Evolutionary conservation across 2,888 invertebrate genomes (phyloP).

Genomic region (Melanargia galathea): DNA sequence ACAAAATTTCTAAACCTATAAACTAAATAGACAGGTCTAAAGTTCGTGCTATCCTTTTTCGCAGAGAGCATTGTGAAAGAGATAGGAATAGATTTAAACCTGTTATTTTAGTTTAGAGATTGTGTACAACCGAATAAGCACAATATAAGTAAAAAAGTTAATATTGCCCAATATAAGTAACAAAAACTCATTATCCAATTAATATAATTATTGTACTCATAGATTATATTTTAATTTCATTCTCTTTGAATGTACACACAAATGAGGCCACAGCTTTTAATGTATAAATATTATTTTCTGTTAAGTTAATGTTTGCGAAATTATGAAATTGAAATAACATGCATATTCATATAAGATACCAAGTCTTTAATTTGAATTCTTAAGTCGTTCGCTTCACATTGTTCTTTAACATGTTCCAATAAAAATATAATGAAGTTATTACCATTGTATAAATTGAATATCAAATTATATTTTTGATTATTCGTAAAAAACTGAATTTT

Average conservation of each 20-base stretch:
- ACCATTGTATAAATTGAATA: not conserved
- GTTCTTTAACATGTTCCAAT: not conserved
- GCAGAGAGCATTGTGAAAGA: too few relatives aligned
- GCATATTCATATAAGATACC: constrained; percentile 5
- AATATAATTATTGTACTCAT: too few relatives aligned
- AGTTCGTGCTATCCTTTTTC: too few relatives aligned
- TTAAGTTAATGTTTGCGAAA: constrained; percentile 10
- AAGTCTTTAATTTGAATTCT: constrained; percentile 19
- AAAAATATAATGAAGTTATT: not conserved
- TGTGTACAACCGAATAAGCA: too few relatives aligned
- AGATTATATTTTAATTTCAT: not conserved
- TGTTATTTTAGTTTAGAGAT: too few relatives aligned
- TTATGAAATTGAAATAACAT: constrained; percentile 2
- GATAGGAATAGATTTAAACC: too few relatives aligned
- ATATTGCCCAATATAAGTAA: too few relatives aligned
- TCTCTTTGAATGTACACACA: constrained; percentile 1
- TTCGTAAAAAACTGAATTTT: too few relatives aligned
- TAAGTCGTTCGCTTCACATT: not conserved
- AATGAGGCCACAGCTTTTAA: not conserved
- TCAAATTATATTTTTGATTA: not conserved
- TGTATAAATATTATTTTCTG: not conserved
- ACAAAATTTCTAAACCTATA: too few relatives aligned
- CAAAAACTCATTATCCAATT: too few relatives aligned
- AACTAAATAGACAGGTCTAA: too few relatives aligned
- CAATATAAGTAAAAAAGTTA: too few relatives aligned